Evolutionary conservation across 1,140 invertebrate genomes (phyloP).

Genomic region (Metopolophium dirhodum): DNA sequence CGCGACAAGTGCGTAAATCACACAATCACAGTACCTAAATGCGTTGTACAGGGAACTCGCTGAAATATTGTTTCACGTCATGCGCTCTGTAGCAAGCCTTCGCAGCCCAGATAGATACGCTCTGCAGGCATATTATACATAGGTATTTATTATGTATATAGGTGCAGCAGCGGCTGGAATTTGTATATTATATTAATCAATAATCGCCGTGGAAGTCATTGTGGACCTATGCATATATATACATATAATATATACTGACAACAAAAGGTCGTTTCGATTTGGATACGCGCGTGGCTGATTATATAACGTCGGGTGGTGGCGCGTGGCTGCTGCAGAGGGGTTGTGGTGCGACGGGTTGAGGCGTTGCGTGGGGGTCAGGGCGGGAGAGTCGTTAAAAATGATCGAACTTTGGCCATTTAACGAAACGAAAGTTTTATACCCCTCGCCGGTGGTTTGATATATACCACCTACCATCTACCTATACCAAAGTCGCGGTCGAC

Average conservation of each 20-base stretch:
- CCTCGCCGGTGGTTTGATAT: slow-evolving; percentile 1
- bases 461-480: not conserved
- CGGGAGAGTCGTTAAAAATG: slow-evolving; percentile 43
- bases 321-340: not conserved
- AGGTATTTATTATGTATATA: not conserved
- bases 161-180: not conserved
- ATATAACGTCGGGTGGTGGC: not conserved
- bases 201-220: slow-evolving; percentile 13
- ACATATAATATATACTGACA: not conserved
- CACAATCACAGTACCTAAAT: too few relatives aligned
- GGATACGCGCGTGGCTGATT: not conserved
- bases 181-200: not conserved
- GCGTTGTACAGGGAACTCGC: too few relatives aligned
- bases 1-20: too few relatives aligned
- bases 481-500: too few relatives aligned
- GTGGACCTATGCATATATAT: not conserved
- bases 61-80: not conserved
- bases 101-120: not conserved
- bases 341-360: not conserved
- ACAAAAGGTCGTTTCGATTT: slow-evolving; percentile 34
- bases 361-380: not conserved
- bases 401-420: slow-evolving; percentile 41
- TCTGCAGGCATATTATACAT: too few relatives aligned
- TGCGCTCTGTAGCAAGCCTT: too few relatives aligned
- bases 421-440: slow-evolving; percentile 34